These are phyloP conservation scores for Pseudomyrmex gracilis DNA, from an alignment of 1,140 invertebrate species.

Conservation along the genomic window DNA sequence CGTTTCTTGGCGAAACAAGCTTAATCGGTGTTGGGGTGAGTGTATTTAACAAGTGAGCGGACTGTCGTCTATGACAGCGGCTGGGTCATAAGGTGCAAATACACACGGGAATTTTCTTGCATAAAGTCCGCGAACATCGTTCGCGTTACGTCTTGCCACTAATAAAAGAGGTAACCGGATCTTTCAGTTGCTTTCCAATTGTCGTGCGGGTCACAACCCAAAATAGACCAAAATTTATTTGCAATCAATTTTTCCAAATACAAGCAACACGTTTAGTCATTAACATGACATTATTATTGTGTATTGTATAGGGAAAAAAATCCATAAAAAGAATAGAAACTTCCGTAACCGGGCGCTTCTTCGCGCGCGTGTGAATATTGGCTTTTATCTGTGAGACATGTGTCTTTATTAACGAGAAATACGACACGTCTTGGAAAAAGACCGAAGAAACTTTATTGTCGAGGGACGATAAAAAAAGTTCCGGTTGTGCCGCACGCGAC, in stretches of 20 bases:
- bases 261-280: neutral
- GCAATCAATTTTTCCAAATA: neutral
- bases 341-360: neutral
- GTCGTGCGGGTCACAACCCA: slow-evolving; percentile 8
- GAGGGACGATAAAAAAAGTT: slow-evolving; percentile 25
- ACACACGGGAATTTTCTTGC: slow-evolving; percentile 52
- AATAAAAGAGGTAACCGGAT: slow-evolving; percentile 60
- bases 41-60: slow-evolving; percentile 4
- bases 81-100: slow-evolving; percentile 45
- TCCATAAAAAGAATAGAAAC: neutral
- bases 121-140: slow-evolving; percentile 43
- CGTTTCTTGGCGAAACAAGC: slow-evolving; percentile 46
- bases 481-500: neutral
- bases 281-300: neutral
- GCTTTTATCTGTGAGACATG: slow-evolving; percentile 3
- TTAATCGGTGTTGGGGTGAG: slow-evolving; percentile 11
- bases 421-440: slow-evolving; percentile 6
- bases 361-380: neutral
- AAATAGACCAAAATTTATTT: too few species aligned
- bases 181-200: slow-evolving; percentile 67
- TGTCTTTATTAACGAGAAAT: slow-evolving; percentile 16
- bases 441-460: slow-evolving; percentile 31
- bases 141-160: slow-evolving; percentile 49
- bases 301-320: neutral
- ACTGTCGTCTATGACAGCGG: neutral